Conservation (phyloP, 2,113 vertebrate genomes). For the Carassius auratus region DNA sequence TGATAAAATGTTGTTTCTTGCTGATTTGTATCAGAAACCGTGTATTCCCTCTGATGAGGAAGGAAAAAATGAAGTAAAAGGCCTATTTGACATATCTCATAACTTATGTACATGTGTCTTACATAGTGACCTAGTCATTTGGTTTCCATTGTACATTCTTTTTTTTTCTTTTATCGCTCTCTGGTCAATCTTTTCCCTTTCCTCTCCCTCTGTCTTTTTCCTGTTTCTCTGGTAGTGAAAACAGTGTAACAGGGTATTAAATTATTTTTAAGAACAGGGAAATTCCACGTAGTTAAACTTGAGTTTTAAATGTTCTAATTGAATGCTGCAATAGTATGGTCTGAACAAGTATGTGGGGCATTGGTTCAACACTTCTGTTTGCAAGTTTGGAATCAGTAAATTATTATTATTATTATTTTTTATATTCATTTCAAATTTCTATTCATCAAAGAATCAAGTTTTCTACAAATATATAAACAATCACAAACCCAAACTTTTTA, state of each 20-base stretch:
- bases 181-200: neutral
- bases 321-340: neutral
- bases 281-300: neutral
- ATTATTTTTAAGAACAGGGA: neutral
- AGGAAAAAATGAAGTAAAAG: neutral
- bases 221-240: conserved; percentile 1
- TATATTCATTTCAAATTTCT: neutral
- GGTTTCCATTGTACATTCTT: conserved; percentile 1
- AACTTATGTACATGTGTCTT: neutral
- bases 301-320: neutral
- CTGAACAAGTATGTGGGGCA: neutral
- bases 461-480: neutral
- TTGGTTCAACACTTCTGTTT: neutral
- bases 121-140: neutral
- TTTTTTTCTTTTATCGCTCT: neutral
- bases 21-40: neutral
- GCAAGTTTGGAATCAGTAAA: neutral
- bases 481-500: neutral
- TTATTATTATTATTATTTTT: no score
- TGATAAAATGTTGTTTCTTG: conserved; percentile 10
- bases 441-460: neutral
- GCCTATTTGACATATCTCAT: neutral
- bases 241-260: neutral
- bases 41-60: neutral
- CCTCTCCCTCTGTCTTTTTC: neutral